Evolutionary conservation across 2,113 vertebrate genomes (phyloP), one percentile per base, ranked within the genome.

Genomic region (Sylvietta virens): DNA sequence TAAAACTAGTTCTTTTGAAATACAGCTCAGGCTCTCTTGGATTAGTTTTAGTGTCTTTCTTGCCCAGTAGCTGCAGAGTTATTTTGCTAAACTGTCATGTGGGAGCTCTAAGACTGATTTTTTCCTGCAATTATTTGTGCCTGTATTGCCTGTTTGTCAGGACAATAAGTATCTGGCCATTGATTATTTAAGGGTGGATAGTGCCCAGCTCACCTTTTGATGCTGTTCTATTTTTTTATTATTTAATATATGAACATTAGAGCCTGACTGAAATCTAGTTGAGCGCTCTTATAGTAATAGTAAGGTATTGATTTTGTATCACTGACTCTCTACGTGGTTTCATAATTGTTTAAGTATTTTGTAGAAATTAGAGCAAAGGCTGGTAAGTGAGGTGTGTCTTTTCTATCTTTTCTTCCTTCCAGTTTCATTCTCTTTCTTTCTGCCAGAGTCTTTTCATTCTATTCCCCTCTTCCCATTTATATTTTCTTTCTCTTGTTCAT

Each of bases 401-500:
- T 67, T 65, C n/a, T 80, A 0, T 60, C 45, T 71, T 90, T 84
- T 30, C 42, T 90, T 90, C 42, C 62, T 92, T 87, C 91, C 78
- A 60, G 33, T 88, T 95, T 95, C 60, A 79, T 91, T 81, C 64
- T 94, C 35, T 66, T 90, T 81, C 33, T 92, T 57, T 65, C 33
- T 89, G 71, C 48, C 65, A 90, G 17, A 40, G 81, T 77, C 23
- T 92, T 89, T 91, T 89, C 58, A 56, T 82, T 94, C 53, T 85
- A 4, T 90, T 96, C 35, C 50, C 50, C 13, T 92, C 82, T 90
- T 86, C 66, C 71, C 87, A 69, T 89, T 88, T 95, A 37, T 92
- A 72, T 90, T 95, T 92, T 81, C 64, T 73, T 88, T 72, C 72
- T 92, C 83, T 58, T 70, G 86, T 92, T 96, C 93, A 66, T 91